Evolutionary conservation across 2,888 invertebrate genomes (phyloP).

Genomic region (Subacronicta megacephala): DNA sequence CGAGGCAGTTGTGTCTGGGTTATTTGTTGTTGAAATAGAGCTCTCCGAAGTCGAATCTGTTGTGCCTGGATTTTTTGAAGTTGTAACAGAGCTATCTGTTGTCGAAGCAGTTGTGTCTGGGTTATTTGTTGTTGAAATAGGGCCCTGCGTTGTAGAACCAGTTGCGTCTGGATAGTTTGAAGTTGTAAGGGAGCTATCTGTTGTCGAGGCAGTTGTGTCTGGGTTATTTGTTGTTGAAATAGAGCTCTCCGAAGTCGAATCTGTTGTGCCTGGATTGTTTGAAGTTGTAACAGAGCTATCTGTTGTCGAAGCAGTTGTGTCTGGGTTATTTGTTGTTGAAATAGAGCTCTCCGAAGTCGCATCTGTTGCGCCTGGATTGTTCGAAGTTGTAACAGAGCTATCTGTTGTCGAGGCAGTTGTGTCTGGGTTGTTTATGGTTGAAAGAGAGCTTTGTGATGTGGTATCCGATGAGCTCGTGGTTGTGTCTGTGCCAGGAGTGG

Average conservation of each 20-base stretch:
- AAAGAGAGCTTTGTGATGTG: not conserved
- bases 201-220: not conserved
- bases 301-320: not conserved
- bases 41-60: too few relatives aligned
- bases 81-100: too few relatives aligned
- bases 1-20: too few relatives aligned
- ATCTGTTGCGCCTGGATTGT: not conserved
- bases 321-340: not conserved
- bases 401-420: too few relatives aligned
- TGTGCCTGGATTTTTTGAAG: too few relatives aligned
- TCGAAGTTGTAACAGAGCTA: not conserved
- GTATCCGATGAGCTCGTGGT: not conserved
- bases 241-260: too few relatives aligned
- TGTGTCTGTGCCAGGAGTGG: conserved; percentile 6
- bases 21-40: too few relatives aligned
- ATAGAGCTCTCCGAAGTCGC: not conserved
- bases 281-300: not conserved
- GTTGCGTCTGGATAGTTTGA: not conserved
- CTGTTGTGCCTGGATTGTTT: not conserved
- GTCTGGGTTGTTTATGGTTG: not conserved
- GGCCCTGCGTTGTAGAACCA: too few relatives aligned
- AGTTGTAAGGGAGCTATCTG: not conserved
- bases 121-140: conserved; percentile 1
- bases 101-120: too few relatives aligned
- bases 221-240: not conserved